phyloP scores from a whole-genome alignment of 1,140 invertebrate genomes.

The Panagrolaimus sp. region DNA sequence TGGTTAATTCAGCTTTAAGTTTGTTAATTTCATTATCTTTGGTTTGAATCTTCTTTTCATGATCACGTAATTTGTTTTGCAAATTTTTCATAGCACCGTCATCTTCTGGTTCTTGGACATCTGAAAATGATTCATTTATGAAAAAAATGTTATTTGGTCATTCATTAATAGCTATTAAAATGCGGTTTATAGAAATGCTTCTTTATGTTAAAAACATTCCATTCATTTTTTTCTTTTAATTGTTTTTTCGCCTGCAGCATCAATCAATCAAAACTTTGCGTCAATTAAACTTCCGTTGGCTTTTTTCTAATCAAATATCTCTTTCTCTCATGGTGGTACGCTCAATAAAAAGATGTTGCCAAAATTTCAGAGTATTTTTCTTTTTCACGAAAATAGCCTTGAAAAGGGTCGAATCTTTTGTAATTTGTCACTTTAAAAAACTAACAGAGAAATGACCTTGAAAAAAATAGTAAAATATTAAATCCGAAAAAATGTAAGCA shows the following conservation, averaged over 20 bases:
- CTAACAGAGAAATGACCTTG: constrained; percentile 12
- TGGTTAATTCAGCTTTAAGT: not conserved
- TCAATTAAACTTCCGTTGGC: constrained; percentile 1
- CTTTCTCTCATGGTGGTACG: no score
- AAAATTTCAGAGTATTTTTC: no score
- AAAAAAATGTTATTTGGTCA: no score
- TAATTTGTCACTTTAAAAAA: not conserved
- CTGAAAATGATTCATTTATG: no score
- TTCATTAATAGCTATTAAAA: no score
- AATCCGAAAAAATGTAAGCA: no score
- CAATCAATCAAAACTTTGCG: constrained; percentile 12
- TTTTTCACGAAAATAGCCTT: no score
- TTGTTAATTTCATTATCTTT: constrained; percentile 1
- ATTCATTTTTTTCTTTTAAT: not conserved
- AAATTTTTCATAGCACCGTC: not conserved
- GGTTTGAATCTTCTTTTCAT: not conserved
- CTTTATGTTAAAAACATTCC: not conserved
- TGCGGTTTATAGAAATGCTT: no score
- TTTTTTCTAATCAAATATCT: not conserved
- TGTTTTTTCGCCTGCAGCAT: not conserved
- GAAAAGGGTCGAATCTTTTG: no score
- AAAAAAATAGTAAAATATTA: no score
- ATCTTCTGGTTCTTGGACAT: not conserved
- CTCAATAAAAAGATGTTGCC: no score
- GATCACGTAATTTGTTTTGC: not conserved